phyloP scores from a whole-genome alignment of 2,113 vertebrate species.

The Apteryx mantelli region DNA sequence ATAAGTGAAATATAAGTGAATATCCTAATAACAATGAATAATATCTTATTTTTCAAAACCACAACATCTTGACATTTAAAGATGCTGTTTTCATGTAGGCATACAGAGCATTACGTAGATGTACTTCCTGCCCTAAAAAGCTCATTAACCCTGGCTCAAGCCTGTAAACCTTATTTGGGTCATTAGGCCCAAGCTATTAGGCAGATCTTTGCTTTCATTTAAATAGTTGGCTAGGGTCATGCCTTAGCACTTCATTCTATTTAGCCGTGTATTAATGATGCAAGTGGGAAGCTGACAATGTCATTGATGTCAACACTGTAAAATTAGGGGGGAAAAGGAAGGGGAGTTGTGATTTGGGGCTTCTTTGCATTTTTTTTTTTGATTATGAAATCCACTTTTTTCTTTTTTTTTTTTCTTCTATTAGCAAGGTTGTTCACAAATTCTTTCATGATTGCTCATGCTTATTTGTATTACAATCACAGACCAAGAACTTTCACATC shows the following conservation, averaged over 20 bases:
- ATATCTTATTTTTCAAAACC: background rate
- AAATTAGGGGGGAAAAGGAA: background rate
- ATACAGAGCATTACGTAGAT: rapidly evolving
- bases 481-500: background rate
- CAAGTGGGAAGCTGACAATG: background rate
- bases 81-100: background rate
- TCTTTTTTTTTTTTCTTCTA: background rate
- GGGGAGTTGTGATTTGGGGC: background rate
- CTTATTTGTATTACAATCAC: background rate
- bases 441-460: background rate
- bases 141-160: background rate
- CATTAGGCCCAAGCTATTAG: background rate
- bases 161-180: background rate
- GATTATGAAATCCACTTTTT: background rate
- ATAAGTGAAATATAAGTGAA: background rate
- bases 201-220: background rate
- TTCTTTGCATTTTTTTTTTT: background rate
- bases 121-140: background rate
- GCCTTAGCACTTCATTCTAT: background rate
- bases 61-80: background rate
- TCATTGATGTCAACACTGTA: background rate
- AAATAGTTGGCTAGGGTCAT: background rate
- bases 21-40: background rate
- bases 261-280: background rate
- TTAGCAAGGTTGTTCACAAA: background rate